Base-by-base conservation (phyloP, 2,113 vertebrate species). In the Entelurus aequoreus region DNA sequence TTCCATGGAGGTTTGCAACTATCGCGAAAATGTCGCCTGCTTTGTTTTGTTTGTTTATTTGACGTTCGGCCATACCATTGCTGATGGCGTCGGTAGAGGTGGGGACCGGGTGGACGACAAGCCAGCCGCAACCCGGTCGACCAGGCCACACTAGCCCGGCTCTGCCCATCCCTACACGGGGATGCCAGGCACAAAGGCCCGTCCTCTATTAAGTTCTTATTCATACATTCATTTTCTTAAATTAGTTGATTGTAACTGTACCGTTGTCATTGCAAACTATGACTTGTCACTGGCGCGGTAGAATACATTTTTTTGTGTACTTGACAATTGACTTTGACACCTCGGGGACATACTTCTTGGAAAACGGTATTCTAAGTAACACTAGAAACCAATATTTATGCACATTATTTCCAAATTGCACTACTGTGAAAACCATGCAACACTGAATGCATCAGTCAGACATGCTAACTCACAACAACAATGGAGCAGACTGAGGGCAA, bases 1-100 rank as follows among this genome's bases (percentile, higher is more conserved):
- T 61, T 54, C 81, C 72, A 79, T 83, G 63, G 82, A 78, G 84
- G 86, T 88, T 73, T 87, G 60, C 68, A 75, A 77, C 58, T 72
- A 79, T 62, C 81, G 78, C 59, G 81, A 86, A 87, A 86, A 90
- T 88, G 85, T 87, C 86, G 84, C 71, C 70, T 86, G 81, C 79
- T 83, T 60, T 71, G 66, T 54, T 59, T 50, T 14, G 48, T 66
- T 66, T 58, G 84, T 78, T 87, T 49, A 5, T 28, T 86, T 78
- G 76, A 83, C 76, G 68, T 84, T 83, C 80, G 76, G 66, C 71
- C 76, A 35, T 74, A 85, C 78, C 82, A 85, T 82, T 87, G 88
- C 87, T 87, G 85, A 86, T 86, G 85, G 86, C 77, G 84, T 79
- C 79, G 75, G 82, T 64, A 75, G 75, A 9, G 21, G 37, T 55